Evolutionary conservation across 2,113 vertebrate species (phyloP).

Genomic region (Petrocephalus zakoni): DNA sequence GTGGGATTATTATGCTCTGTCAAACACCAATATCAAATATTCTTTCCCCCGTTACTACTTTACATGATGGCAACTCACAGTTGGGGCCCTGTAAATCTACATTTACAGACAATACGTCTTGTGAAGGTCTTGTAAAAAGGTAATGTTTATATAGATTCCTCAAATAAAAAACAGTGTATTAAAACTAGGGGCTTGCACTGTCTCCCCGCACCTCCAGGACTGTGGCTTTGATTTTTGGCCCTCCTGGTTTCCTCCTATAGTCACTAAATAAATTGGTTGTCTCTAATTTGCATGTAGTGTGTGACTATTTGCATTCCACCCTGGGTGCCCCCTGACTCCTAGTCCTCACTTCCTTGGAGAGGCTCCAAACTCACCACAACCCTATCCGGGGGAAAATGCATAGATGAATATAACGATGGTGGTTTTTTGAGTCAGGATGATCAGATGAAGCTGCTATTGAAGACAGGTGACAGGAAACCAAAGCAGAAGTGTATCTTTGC

Average conservation of each 20-base stretch:
- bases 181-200: neutral
- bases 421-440: neutral
- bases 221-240: neutral
- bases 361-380: neutral
- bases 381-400: neutral
- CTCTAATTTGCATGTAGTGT: neutral
- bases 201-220: neutral
- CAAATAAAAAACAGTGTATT: neutral
- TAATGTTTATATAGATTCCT: neutral
- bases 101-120: neutral
- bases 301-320: neutral
- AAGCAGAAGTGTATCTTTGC: neutral
- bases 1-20: neutral
- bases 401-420: neutral
- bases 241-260: neutral
- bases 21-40: neutral
- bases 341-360: neutral
- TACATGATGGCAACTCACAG: neutral
- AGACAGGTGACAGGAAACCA: neutral
- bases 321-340: neutral
- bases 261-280: neutral
- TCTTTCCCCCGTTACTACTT: neutral
- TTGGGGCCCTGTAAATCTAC: neutral
- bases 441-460: neutral
- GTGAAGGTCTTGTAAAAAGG: neutral